Base-by-base conservation (phyloP, 2,888 invertebrate genomes). In the Ichneumon xanthorius region DNA sequence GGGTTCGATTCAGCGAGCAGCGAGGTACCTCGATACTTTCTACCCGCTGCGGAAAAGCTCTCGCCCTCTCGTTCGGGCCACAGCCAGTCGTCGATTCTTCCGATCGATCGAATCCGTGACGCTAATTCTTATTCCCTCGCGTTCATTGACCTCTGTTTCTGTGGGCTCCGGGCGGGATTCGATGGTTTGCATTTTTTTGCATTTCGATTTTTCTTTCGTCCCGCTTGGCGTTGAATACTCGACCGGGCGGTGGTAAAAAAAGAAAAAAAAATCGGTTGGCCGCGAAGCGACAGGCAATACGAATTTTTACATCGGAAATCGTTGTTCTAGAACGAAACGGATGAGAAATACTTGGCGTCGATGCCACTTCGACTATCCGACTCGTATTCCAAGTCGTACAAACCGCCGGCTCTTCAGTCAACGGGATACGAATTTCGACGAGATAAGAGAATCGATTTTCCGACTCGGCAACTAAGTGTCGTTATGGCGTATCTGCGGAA, bases 1-100 rank as follows among this genome's bases (percentile, higher is more conserved):
- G 55, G 76, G 72, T 65, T 65, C 76, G 76, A 67, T 76, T 53
- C 50, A 65, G 19, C 40, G 11, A 40, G 40, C 19, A 19, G n/a
- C n/a, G 11, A 67, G 40, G 40, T 40, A 37, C 67, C n/a, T 6
- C 40, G 22, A 67, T 40, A 40, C 67, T 67, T 67, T 40, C 11
- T n/a, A 6, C n/a, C 63, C 4, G 40, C 40, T 11, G 22, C 19
- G 19, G 22, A 67, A 67, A 67, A 63, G 7, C 63, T 63, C 63
- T 22, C 19, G 19, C 14, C 19, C n/a, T 19, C 40, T 19, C 19
- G 37, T 33, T 65, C 65, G 65, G 14, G n/a, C n/a, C 37, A 33
- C 16, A 19, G 16, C 65, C 37, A 40, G 16, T 53, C 37, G 6
- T 19, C 37, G 53, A 76, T 53, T 67, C 37, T 37, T 40, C 63